phyloP scores from a whole-genome alignment of 2,888 invertebrate genomes.

The Biston betularia region DNA sequence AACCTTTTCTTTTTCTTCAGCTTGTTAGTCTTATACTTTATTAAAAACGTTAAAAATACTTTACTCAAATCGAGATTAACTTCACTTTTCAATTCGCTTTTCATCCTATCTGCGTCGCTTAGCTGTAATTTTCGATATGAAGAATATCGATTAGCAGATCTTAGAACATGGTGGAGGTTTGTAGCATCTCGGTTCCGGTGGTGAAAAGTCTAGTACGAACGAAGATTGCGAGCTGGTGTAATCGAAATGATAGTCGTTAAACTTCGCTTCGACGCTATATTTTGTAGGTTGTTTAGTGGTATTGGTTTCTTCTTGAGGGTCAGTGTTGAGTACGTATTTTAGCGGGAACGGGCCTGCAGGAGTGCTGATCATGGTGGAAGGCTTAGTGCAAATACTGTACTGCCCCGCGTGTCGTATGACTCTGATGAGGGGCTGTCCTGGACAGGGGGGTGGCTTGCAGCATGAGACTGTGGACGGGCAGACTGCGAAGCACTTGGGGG shows the following conservation, averaged over 20 bases:
- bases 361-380: conserved; percentile 70
- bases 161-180: conserved; percentile 63
- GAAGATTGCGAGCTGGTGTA: conserved; percentile 78
- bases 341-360: conserved; percentile 76
- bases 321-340: conserved; percentile 75
- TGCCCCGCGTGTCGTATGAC: conserved; percentile 73
- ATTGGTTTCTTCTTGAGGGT: conserved; percentile 42
- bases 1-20: conserved; percentile 18
- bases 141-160: neutral
- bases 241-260: conserved; percentile 78
- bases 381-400: conserved; percentile 76
- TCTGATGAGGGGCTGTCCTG: conserved; percentile 67
- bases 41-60: conserved; percentile 18
- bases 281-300: conserved; percentile 47
- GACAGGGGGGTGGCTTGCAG: conserved; percentile 53
- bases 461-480: conserved; percentile 62
- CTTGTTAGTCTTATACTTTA: conserved; percentile 23
- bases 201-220: conserved; percentile 77
- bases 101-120: neutral
- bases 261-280: conserved; percentile 78
- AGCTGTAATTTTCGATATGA: conserved; percentile 35
- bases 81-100: neutral
- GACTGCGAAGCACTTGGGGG: conserved; percentile 57
- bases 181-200: conserved; percentile 68
- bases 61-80: neutral